Conservation (phyloP, 2,888 invertebrate genomes). For the Mesorhabditis spiculigera region DNA sequence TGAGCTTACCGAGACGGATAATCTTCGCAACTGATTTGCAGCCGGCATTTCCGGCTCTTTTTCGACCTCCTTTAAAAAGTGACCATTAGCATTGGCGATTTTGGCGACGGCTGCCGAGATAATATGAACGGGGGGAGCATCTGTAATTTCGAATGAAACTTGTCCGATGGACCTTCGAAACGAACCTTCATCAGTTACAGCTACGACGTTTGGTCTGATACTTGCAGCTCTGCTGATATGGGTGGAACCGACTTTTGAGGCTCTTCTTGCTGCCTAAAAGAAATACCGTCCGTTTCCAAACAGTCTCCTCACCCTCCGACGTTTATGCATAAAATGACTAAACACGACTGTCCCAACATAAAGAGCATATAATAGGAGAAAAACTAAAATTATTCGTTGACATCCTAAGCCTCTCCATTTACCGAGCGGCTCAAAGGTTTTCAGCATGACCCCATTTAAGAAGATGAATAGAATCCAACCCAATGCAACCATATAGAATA, state of each 20-base stretch:
- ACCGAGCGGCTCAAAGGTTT: constrained; percentile 59
- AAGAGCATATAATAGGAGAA: constrained; percentile 62
- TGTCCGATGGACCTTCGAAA: background rate
- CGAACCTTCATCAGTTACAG: background rate
- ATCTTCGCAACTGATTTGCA: background rate
- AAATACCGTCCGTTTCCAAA: constrained; percentile 7
- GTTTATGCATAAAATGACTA: constrained; percentile 44
- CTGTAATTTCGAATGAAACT: background rate
- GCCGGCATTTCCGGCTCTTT: background rate
- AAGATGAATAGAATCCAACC: constrained; percentile 64
- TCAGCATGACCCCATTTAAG: constrained; percentile 62
- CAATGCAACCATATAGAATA: constrained; percentile 64
- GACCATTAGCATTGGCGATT: background rate
- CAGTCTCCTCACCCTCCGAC: constrained; percentile 16
- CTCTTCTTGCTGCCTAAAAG: background rate
- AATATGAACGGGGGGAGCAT: background rate
- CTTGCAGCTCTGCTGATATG: background rate
- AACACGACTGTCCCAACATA: constrained; percentile 64
- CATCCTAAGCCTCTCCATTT: background rate
- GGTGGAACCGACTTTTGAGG: background rate
- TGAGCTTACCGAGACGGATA: background rate
- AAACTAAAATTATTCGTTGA: constrained; percentile 52
- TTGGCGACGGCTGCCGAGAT: background rate
- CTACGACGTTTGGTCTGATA: background rate
- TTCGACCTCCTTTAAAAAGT: background rate